These are phyloP conservation scores for Setipinna tenuifilis DNA, from an alignment of 2,797 vertebrate species.

Conservation along the genomic window DNA sequence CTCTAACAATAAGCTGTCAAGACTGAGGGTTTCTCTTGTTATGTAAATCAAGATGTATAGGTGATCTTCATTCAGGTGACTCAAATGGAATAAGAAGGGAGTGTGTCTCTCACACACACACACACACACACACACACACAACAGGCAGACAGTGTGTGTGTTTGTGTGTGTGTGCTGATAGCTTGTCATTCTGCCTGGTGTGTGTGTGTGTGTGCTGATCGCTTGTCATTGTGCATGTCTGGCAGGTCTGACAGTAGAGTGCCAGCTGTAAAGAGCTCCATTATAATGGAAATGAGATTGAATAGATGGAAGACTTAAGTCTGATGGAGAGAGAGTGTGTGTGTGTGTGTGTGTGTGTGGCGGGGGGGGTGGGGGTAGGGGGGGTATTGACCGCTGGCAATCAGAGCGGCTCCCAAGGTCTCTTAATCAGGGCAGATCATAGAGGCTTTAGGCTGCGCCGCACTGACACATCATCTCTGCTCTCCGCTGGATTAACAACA, in stretches of 20 bases:
- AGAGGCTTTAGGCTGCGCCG: not conserved
- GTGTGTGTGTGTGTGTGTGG: not conserved
- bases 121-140: too few species aligned
- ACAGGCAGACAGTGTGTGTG: not conserved
- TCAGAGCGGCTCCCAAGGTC: not conserved
- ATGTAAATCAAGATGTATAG: not conserved
- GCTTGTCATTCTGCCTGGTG: not conserved
- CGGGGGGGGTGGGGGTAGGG: not conserved
- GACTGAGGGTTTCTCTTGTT: not conserved
- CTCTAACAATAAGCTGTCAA: not conserved
- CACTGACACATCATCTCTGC: not conserved
- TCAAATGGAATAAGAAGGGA: not conserved
- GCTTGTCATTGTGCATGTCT: not conserved
- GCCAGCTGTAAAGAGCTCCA: not conserved
- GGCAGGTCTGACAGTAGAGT: not conserved
- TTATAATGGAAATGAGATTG: constrained; percentile 11
- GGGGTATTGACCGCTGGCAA: not conserved
- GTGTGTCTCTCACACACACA: not conserved
- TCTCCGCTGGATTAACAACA: constrained; percentile 2
- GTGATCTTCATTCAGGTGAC: not conserved
- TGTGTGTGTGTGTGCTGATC: not conserved
- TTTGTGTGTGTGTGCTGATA: not conserved
- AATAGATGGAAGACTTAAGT: not conserved
- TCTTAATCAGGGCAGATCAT: constrained; percentile 1
- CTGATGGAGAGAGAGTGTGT: not conserved